A percentile compares a stretch with the other conserved stretches of the same genome.
These are phyloP conservation scores for Dynastes hyllus DNA, from an alignment of 2,888 invertebrate genomes.

Conservation along the genomic window DNA sequence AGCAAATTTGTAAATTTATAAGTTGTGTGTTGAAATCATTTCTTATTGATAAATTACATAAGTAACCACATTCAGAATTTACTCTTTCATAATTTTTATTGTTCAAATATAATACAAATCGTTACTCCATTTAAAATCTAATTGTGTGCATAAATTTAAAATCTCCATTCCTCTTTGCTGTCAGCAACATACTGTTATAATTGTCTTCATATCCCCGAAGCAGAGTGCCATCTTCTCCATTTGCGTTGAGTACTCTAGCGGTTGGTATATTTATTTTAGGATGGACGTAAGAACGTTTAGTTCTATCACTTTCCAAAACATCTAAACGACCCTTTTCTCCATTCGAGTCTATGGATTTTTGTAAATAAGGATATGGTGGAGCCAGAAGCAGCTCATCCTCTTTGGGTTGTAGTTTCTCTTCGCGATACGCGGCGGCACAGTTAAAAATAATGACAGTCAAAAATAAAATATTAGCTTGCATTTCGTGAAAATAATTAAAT, in stretches of 20 bases:
- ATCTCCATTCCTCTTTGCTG: constrained; percentile 1
- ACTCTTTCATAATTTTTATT: too few relatives aligned
- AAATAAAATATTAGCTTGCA: not conserved
- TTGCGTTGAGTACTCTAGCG: not conserved
- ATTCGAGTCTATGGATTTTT: not conserved
- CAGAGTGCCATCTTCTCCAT: not conserved
- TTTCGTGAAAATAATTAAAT: not conserved
- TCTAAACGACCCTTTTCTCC: not conserved
- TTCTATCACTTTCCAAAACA: not conserved
- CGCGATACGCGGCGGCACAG: not conserved
- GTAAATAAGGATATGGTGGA: not conserved
- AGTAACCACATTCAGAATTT: too few relatives aligned
- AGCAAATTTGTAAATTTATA: too few relatives aligned
- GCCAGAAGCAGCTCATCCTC: not conserved
- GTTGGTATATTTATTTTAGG: not conserved
- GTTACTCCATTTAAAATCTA: not conserved
- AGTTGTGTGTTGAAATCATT: too few relatives aligned
- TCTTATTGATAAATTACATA: too few relatives aligned
- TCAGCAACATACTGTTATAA: not conserved
- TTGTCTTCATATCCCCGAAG: constrained; percentile 1
- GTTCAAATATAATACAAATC: too few relatives aligned
- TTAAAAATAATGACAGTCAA: not conserved
- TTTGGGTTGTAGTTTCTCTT: not conserved
- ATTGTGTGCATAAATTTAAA: not conserved
- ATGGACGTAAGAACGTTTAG: not conserved